These are phyloP conservation scores for Gymnorhina tibicen DNA, from an alignment of 2,113 vertebrate species.

Conservation along the genomic window DNA sequence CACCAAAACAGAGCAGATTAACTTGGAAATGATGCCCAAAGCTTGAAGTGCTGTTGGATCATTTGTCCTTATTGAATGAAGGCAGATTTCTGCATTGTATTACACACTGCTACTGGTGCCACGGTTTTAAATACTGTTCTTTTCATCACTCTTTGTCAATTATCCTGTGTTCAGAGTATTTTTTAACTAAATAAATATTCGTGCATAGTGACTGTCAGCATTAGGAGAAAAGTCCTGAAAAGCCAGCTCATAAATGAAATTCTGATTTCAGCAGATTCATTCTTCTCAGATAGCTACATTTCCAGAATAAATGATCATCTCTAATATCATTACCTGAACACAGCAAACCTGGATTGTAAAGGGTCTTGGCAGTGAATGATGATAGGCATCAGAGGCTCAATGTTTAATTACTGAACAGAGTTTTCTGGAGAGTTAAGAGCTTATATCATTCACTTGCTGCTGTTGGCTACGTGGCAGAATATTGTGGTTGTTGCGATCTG, in stretches of 20 bases:
- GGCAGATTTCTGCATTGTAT: slow-evolving; percentile 17
- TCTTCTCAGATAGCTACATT: neutral
- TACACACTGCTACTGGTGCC: neutral
- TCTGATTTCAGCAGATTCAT: slow-evolving; percentile 19
- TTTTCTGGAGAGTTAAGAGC: slow-evolving; percentile 33
- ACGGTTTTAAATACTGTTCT: slow-evolving; percentile 5
- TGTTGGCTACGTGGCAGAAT: neutral
- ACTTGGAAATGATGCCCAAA: neutral
- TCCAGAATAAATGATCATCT: slow-evolving; percentile 30
- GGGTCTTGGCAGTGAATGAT: slow-evolving; percentile 11
- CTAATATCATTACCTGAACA: slow-evolving; percentile 35
- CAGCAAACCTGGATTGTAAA: neutral
- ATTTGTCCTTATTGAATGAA: slow-evolving; percentile 37
- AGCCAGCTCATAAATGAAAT: slow-evolving; percentile 15
- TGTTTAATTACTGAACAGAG: slow-evolving; percentile 51
- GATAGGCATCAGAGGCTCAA: slow-evolving; percentile 3
- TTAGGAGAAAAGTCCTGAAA: slow-evolving; percentile 20
- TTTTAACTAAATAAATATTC: slow-evolving; percentile 19
- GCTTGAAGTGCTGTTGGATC: slow-evolving; percentile 13
- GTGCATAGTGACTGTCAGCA: neutral
- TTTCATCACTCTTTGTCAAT: slow-evolving; percentile 38
- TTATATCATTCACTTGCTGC: slow-evolving; percentile 9
- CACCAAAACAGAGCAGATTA: slow-evolving; percentile 34
- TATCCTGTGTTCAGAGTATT: neutral
- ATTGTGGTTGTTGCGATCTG: neutral